Evolutionary conservation across 1,140 invertebrate genomes (phyloP), one percentile per base, ranked within the genome.

Genomic region (Calliopsis andreniformis): DNA sequence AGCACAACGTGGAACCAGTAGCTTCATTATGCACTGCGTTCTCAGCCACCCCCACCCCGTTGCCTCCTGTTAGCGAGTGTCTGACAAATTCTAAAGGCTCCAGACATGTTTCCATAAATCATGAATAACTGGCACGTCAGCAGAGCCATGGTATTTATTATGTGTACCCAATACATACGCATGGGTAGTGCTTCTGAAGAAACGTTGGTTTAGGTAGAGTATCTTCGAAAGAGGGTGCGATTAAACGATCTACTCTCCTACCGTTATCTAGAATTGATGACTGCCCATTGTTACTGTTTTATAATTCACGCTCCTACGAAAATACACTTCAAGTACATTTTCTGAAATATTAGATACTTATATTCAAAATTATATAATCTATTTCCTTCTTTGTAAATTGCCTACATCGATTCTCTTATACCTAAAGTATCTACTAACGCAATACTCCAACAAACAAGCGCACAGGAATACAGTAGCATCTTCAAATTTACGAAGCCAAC

Each of bases 31-130:
- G 68, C 8, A 62, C 25, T 7, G 8, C 14, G 16, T n/a, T 49
- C 23, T 14, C 30, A 5, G 14, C 23, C 25, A n/a, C n/a, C n/a
- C n/a, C n/a, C n/a, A n/a, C n/a, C n/a, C n/a, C n/a, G n/a, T n/a
- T n/a, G n/a, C n/a, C n/a, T n/a, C 3, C 2, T 39, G 14, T 14
- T 25, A 55, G 51, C n/a, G 35, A 49, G 35, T n/a, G 35, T 42
- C 25, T 30, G 53, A 68, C 32, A 68, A 55, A 71, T 71, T 16
- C 32, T 14, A 14, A 28, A 43, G 35, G 3, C 51, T 43, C 23
- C 16, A 14, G 2, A 5, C 10, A 8, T 10, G 30, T 49, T 39
- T 62, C 12, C 30, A 71, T 71, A 49, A 62, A 69, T 58, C 39
- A 69, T 30, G 23, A 18, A 18, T 47, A 35, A 10, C 30, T 25